Base-by-base conservation (phyloP, 2,797 vertebrate species). In the Erithacus rubecula region DNA sequence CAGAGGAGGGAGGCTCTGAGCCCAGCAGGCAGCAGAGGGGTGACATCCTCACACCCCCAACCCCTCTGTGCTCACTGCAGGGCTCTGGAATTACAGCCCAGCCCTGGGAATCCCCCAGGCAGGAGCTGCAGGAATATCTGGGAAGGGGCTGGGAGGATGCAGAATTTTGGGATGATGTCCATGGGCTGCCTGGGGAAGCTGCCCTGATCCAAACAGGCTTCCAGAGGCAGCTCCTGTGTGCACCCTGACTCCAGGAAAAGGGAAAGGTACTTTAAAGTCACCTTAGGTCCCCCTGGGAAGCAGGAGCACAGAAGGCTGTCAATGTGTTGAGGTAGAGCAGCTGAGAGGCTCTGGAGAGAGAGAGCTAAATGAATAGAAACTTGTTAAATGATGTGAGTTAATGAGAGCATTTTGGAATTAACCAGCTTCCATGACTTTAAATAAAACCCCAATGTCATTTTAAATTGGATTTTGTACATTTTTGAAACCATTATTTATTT, bases 331-430 rank as follows among this genome's bases (percentile, higher is more conserved):
- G 95, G 96, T 93, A 96, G 94, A 95, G 93, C 94, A 95, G 95
- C 94, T 91, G 93, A 93, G 93, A 95, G 95, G 93, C 94, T 96
- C 95, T 91, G 90, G 95, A 96, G 96, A 96, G 96, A 91, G 95
- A 78, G 85, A 95, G 95, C 95, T 96, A 96, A 96, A 95, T 95
- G 95, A 96, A 95, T 94, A 96, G 96, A 96, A 96, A 96, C 95
- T 94, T 95, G 93, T 96, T 96, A 96, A 96, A 95, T 94, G 94
- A 96, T 96, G 96, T 95, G 95, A 96, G 95, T 95, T 96, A 96
- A 96, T 96, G 96, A 96, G 93, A 96, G 92, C 94, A 85, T 94
- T 94, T 94, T 96, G 94, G 95, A 95, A 96, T 96, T 95, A 96
- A 96, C 91, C 96, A 95, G 92, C 96, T 95, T 96, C 96, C 92